A percentile compares a stretch with the other conserved stretches of the same genome.
These are phyloP conservation scores for Drosophila silvestris DNA, from an alignment of 2,888 invertebrate species.

Conservation along the genomic window DNA sequence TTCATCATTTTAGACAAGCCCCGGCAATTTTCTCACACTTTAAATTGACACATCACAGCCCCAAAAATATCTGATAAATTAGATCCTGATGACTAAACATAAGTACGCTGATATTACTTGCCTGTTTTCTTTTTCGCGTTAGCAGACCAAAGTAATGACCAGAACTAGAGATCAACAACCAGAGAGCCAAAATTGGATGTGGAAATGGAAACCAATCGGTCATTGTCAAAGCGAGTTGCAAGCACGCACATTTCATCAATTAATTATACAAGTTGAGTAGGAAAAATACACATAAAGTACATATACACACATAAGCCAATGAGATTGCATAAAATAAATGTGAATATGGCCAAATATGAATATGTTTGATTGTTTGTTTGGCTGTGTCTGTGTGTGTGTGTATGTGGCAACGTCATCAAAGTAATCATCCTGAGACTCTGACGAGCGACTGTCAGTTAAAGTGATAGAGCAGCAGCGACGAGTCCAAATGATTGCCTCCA, in stretches of 20 bases:
- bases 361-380: conserved; percentile 18
- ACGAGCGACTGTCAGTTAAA: conserved; percentile 76
- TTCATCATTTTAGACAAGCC: conserved; percentile 58
- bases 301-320: conserved; percentile 31
- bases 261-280: conserved; percentile 71
- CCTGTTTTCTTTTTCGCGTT: background rate
- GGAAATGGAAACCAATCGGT: conserved; percentile 77
- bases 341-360: conserved; percentile 45
- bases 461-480: conserved; percentile 70
- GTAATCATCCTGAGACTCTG: conserved; percentile 75
- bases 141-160: conserved; percentile 17
- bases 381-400: background rate
- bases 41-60: conserved; percentile 76
- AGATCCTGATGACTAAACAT: conserved; percentile 80
- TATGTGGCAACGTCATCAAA: conserved; percentile 81
- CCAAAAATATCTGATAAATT: conserved; percentile 74
- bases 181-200: conserved; percentile 29
- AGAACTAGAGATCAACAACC: conserved; percentile 15
- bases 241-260: conserved; percentile 82
- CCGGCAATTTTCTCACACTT: conserved; percentile 76
- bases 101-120: conserved; percentile 14
- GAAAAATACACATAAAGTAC: conserved; percentile 3
- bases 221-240: conserved; percentile 74
- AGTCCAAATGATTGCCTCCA: conserved; percentile 80
- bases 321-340: conserved; percentile 65